Percentiles rank a stretch among this genome's conserved stretches.
Conservation (phyloP, 2,888 invertebrate genomes). For the Sepioteuthis lessoniana region DNA sequence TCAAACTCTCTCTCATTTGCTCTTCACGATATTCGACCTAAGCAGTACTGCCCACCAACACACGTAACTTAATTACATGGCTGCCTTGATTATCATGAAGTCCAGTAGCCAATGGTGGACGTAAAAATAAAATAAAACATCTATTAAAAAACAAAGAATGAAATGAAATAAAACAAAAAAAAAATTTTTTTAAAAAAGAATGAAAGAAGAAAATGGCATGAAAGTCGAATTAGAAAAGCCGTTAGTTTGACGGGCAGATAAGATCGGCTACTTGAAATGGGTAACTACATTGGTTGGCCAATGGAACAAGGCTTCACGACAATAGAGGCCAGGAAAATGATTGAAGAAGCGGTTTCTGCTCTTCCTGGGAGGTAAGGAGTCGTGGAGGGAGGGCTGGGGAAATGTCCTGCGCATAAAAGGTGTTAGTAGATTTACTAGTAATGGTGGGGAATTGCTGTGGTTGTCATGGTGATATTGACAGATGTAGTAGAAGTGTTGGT, state of each 20-base stretch:
- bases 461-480: neutral
- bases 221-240: neutral
- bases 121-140: neutral
- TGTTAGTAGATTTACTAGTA: neutral
- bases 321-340: neutral
- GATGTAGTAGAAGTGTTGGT: no score
- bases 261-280: neutral
- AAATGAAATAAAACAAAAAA: neutral
- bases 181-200: neutral
- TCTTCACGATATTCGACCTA: neutral
- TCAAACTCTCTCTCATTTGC: neutral
- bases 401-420: neutral
- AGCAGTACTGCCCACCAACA: neutral
- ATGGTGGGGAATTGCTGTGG: neutral
- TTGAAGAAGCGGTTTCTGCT: neutral
- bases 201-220: neutral
- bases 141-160: neutral
- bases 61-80: slow-evolving; percentile 1
- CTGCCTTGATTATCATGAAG: slow-evolving; percentile 4
- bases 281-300: no score
- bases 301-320: no score
- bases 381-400: neutral
- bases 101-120: neutral
- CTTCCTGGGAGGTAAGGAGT: neutral
- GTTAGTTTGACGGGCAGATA: neutral